Evolutionary conservation across 2,888 invertebrate species (phyloP).

Genomic region (Agrotis ipsilon): DNA sequence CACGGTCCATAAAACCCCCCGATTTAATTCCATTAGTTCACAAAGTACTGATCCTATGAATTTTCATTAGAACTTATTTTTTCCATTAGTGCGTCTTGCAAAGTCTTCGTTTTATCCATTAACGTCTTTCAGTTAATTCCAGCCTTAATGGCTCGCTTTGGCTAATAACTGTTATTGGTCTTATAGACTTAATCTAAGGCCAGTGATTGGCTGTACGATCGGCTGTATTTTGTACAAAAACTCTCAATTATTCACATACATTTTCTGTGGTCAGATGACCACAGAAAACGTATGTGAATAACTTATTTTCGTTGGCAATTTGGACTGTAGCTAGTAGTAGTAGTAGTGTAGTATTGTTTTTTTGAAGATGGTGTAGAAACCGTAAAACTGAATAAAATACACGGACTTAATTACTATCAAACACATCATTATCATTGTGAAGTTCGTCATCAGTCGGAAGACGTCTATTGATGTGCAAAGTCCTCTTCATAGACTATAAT

Average conservation of each 20-base stretch:
- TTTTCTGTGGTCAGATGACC: too few relatives aligned
- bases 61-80: slow-evolving; percentile 64
- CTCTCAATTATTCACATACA: too few relatives aligned
- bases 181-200: slow-evolving; percentile 10
- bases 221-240: background rate
- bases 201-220: too few relatives aligned
- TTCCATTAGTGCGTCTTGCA: slow-evolving; percentile 56
- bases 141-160: slow-evolving; percentile 47
- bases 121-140: slow-evolving; percentile 58
- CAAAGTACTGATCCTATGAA: slow-evolving; percentile 55
- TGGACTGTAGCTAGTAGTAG: too few relatives aligned
- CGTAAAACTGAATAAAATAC: too few relatives aligned
- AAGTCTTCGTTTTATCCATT: slow-evolving; percentile 51
- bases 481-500: too few relatives aligned
- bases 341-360: too few relatives aligned
- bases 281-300: background rate
- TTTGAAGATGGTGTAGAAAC: too few relatives aligned
- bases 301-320: background rate
- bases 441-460: too few relatives aligned
- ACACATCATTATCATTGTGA: too few relatives aligned
- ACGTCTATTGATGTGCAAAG: too few relatives aligned
- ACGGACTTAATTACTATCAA: too few relatives aligned
- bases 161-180: slow-evolving; percentile 49
- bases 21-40: slow-evolving; percentile 47
- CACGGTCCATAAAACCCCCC: slow-evolving; percentile 27